Base-by-base conservation (phyloP, 1,140 invertebrate genomes). In the Thaumatotibia leucotreta region DNA sequence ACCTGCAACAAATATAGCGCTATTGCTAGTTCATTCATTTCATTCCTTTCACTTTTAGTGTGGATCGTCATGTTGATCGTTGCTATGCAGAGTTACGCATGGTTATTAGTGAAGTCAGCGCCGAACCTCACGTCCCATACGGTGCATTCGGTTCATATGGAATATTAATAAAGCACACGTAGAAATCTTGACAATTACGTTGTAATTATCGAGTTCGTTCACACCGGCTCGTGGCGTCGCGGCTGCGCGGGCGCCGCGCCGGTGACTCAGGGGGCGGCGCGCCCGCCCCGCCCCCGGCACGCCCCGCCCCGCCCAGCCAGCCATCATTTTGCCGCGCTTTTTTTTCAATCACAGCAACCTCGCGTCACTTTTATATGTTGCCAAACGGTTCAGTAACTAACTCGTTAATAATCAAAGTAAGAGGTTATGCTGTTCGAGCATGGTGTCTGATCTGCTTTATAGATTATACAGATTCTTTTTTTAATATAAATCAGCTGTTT, bases 321-420 rank as follows among this genome's bases (percentile, higher is more conserved):
- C 80, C 83, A 83, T 86, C 68, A 84, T 86, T 86, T 86, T 83
- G 82, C 83, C 79, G 82, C 80, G 84, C 82, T 86, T 86, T 89
- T 89, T 84, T 89, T 87, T 83, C 78, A 77, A 88, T 78, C 80
- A 81, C 70, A 66, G 70, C 65, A 80, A 74, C 70, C 68, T 68
- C 73, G 83, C 81, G 79, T 85, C 83, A 84, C 75, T 71, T 79
- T 1, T 78, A 84, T 82, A 75, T 86, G 84, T 89, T 89, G 86
- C 83, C 84, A 87, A 87, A 88, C 83, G 86, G 76, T n/a, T 77
- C 76, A 83, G 79, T 84, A 79, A 84, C 76, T 79, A 64, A 64
- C 39, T 22, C 63, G 39, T 49, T 49, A 49, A 64, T 64, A 49
- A 49, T 23, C n/a, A 45, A 32, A 23, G 39, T 45, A 45, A 17